Evolutionary conservation across 2,797 vertebrate genomes (phyloP).

Genomic region (Enteromius trimaculatus): DNA sequence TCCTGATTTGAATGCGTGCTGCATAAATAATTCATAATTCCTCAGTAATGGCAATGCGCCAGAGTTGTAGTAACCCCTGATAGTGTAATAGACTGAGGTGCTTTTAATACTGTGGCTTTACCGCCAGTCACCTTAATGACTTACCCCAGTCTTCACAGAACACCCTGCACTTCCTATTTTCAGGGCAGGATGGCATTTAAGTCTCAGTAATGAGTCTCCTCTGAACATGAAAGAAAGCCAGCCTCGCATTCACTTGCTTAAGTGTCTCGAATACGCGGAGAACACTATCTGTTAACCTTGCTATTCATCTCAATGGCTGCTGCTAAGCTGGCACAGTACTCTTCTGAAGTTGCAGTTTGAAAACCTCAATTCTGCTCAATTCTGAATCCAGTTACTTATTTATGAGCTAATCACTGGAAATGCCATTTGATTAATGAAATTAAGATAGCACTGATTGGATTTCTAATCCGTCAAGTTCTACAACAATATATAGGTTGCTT

Average conservation of each 20-base stretch:
- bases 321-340: background rate
- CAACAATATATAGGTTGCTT: background rate
- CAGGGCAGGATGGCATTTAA: conserved; percentile 40
- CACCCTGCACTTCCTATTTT: conserved; percentile 37
- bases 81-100: conserved; percentile 66
- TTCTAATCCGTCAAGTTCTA: background rate
- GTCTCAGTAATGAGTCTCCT: conserved; percentile 53
- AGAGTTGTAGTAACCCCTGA: conserved; percentile 70
- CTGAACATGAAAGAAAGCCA: conserved; percentile 39
- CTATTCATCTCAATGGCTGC: background rate
- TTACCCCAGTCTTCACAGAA: conserved; percentile 57
- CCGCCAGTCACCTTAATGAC: conserved; percentile 66
- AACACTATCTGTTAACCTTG: background rate
- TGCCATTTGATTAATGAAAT: background rate
- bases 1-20: conserved; percentile 68
- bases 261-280: background rate
- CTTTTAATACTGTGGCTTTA: conserved; percentile 63
- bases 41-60: conserved; percentile 68
- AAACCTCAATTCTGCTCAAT: background rate
- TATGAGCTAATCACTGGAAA: background rate
- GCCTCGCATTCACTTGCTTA: background rate
- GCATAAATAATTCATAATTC: conserved; percentile 69
- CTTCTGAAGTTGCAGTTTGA: background rate
- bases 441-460: background rate
- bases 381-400: background rate